These are phyloP conservation scores for Auanema sp. DNA, from an alignment of 2,888 invertebrate genomes.

Conservation along the genomic window DNA sequence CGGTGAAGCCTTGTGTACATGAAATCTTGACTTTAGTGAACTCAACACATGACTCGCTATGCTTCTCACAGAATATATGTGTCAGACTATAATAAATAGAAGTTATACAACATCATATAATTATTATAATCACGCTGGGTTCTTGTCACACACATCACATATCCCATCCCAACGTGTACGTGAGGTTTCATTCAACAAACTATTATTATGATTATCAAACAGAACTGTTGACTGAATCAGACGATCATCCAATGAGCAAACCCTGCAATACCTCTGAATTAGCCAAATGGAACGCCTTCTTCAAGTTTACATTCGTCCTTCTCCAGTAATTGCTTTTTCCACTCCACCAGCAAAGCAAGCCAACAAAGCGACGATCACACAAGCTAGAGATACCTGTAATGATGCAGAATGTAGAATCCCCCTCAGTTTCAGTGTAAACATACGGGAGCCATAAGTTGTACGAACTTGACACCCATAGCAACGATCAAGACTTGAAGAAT, in stretches of 20 bases:
- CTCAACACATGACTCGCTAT: slow-evolving; percentile 44
- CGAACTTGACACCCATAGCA: slow-evolving; percentile 88
- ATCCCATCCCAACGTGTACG: slow-evolving; percentile 56
- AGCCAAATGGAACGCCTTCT: not conserved
- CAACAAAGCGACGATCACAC: slow-evolving; percentile 91
- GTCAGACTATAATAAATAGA: slow-evolving; percentile 44
- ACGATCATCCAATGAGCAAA: slow-evolving; percentile 89
- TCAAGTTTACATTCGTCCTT: slow-evolving; percentile 76
- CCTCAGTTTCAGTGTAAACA: slow-evolving; percentile 75
- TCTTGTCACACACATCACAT: slow-evolving; percentile 74
- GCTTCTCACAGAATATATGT: slow-evolving; percentile 49
- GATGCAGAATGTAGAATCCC: slow-evolving; percentile 59
- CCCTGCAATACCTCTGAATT: slow-evolving; percentile 70
- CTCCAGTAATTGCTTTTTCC: slow-evolving; percentile 77
- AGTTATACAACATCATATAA: no score
- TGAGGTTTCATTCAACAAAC: slow-evolving; percentile 21
- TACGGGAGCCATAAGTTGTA: slow-evolving; percentile 95
- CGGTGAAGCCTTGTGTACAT: slow-evolving; percentile 82
- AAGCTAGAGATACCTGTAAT: slow-evolving; percentile 80
- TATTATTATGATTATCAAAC: slow-evolving; percentile 22
- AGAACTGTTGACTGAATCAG: slow-evolving; percentile 70
- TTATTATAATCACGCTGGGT: slow-evolving; percentile 34
- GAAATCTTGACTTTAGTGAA: slow-evolving; percentile 59
- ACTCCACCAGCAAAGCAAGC: slow-evolving; percentile 95
- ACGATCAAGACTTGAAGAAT: slow-evolving; percentile 87